Evolutionary conservation across 37 sponge, comb jelly and placozoan species (phyloP).

Genomic region (Haliclona indistincta): DNA sequence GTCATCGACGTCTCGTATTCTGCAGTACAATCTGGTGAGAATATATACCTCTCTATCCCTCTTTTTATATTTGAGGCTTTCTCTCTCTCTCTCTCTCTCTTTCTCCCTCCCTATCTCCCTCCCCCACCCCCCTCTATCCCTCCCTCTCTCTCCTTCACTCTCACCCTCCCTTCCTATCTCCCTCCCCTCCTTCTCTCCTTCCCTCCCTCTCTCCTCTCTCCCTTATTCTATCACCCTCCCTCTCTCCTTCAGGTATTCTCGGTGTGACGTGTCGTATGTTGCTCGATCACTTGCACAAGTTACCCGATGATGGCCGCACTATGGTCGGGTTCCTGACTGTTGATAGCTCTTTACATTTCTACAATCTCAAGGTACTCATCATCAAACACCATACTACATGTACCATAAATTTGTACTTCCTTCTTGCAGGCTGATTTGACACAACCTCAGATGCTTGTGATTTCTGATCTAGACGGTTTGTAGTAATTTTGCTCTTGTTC

Average conservation of each 20-base stretch:
- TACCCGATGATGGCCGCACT: conserved; percentile 93
- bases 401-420: too few relatives aligned
- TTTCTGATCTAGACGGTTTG: conserved; percentile 80
- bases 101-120: too few relatives aligned
- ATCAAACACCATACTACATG: background rate
- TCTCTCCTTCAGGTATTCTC: conserved; percentile 76
- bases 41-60: too few relatives aligned
- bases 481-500: background rate
- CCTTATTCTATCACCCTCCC: too few relatives aligned
- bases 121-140: too few relatives aligned
- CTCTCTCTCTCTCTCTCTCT: too few relatives aligned
- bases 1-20: conserved; percentile 87
- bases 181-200: too few relatives aligned
- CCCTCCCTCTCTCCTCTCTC: too few relatives aligned
- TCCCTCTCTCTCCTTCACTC: too few relatives aligned
- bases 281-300: conserved; percentile 57
- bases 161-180: too few relatives aligned
- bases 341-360: conserved; percentile 88
- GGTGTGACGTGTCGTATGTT: conserved; percentile 69
- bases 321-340: conserved; percentile 88
- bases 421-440: too few relatives aligned
- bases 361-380: conserved; percentile 68
- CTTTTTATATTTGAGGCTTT: too few relatives aligned
- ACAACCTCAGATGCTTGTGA: conserved; percentile 94
- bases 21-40: conserved; percentile 77